Base-by-base conservation (phyloP, 2,797 vertebrate species). In the Melanotaenia pygmaea region DNA sequence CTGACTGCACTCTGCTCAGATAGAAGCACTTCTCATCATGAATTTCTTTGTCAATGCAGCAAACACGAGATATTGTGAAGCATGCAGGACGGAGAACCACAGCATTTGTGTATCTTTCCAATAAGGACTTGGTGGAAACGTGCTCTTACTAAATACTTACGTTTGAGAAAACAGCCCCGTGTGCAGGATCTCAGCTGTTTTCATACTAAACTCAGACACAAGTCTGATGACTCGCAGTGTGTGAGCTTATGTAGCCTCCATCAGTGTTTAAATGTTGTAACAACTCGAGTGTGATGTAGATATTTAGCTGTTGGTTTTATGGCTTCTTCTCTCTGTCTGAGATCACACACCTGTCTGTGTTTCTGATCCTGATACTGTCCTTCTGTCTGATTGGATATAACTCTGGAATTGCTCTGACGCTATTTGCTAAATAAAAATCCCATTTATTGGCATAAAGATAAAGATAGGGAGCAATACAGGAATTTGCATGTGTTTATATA, bases 191-290 rank as follows among this genome's bases (percentile, higher is more conserved):
- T 28, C 26, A 28, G 26, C 35, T 53, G 35, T 70, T 72, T 70
- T 64, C 59, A 68, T 43, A 28, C 16, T 30, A 16, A 24, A 62
- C n/a, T 61, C 75, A 72, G 67, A 64, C 58, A 16, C 63, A 45
- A 67, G 51, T 66, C 60, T 54, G 53, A 30, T 53, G 30, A 37
- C 56, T 75, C 70, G 69, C 66, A 43, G 76, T 70, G 50, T 12
- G 72, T 82, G 82, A 75, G 73, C 88, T 81, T 62, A 59, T 74
- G 72, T 88, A 73, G 70, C 51, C 82, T 90, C 72, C 7, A 53
- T 85, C 78, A 71, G 70, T 89, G 86, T 89, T 78, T 84, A 71
- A 76, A 20, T 86, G 83, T 88, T 78, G 77, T 89, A 76, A 83
- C 57, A 26, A 79, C 81, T 80, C 20, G 1, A 67, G 68, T 90